A percentile compares a stretch with the other conserved stretches of the same genome.
Conservation (phyloP, 2,888 invertebrate species). For the Axea sp. region DNA sequence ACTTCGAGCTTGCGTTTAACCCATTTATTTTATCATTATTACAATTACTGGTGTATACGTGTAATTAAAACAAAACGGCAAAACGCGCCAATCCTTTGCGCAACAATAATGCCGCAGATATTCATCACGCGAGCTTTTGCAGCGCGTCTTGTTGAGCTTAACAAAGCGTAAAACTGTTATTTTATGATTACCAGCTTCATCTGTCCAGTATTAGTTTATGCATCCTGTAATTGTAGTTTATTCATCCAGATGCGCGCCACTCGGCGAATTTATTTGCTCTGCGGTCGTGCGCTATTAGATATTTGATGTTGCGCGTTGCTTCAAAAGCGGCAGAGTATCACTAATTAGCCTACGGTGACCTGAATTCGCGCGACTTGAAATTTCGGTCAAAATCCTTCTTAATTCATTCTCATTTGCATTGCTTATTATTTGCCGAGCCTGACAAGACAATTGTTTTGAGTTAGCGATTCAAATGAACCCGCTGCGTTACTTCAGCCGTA, state of each 20-base stretch:
- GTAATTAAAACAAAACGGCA: no score
- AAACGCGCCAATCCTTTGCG: no score
- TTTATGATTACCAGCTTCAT: no score
- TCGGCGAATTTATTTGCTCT: conserved; percentile 33
- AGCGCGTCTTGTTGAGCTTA: no score
- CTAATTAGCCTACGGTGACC: no score
- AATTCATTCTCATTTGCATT: conserved; percentile 40
- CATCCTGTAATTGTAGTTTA: conserved; percentile 30
- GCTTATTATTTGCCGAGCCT: conserved; percentile 18
- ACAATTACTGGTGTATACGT: no score
- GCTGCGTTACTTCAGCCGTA: conserved; percentile 1
- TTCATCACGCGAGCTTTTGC: no score
- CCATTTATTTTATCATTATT: no score
- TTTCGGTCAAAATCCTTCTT: conserved; percentile 24
- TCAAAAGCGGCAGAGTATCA: no score
- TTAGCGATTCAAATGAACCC: conserved; percentile 35
- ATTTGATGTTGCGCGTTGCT: conserved; percentile 27
- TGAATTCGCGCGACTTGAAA: conserved; percentile 17
- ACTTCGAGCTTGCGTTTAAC: no score
- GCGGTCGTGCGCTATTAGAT: conserved; percentile 34
- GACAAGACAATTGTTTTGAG: conserved; percentile 27
- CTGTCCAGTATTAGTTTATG: conserved; percentile 24
- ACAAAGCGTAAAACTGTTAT: no score
- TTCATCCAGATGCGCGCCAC: conserved; percentile 32
- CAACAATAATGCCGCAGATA: no score